Percentiles rank a stretch among this genome's conserved stretches.
These are phyloP conservation scores for Cyphomyrus plagiostoma DNA, from an alignment of 2,113 vertebrate species.

Conservation along the genomic window DNA sequence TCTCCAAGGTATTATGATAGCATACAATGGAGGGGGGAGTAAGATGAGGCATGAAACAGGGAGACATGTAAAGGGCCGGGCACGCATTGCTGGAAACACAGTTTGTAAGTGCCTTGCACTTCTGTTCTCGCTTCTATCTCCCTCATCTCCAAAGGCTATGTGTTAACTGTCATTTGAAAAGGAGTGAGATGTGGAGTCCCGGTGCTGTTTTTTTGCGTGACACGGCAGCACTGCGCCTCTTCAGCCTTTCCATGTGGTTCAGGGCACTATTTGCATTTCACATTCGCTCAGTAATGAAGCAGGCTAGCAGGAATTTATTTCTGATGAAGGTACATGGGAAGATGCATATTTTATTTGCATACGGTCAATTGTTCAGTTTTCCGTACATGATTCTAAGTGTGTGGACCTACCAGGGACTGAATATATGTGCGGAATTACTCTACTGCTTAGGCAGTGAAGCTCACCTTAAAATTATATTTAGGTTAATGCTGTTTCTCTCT, in stretches of 20 bases:
- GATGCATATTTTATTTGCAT: neutral
- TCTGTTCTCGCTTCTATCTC: neutral
- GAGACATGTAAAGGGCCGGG: neutral
- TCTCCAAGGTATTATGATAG: neutral
- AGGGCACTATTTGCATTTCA: neutral
- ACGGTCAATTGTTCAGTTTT: neutral
- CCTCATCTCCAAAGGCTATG: neutral
- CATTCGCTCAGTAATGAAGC: neutral
- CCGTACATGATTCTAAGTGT: neutral
- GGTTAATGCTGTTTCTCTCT: neutral
- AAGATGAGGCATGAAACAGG: neutral
- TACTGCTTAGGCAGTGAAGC: neutral
- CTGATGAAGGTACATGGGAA: neutral
- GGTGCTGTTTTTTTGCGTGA: neutral
- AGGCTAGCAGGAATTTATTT: neutral
- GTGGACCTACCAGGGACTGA: neutral
- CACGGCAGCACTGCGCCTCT: neutral
- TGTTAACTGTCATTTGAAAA: neutral
- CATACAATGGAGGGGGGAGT: too few relatives aligned
- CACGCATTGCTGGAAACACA: neutral
- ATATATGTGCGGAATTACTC: neutral
- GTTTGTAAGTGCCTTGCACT: neutral
- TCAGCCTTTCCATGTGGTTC: neutral
- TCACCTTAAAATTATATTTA: neutral
- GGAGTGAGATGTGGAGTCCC: neutral